Conservation (phyloP, 1,140 invertebrate species). For the Brachystomella parvula region DNA sequence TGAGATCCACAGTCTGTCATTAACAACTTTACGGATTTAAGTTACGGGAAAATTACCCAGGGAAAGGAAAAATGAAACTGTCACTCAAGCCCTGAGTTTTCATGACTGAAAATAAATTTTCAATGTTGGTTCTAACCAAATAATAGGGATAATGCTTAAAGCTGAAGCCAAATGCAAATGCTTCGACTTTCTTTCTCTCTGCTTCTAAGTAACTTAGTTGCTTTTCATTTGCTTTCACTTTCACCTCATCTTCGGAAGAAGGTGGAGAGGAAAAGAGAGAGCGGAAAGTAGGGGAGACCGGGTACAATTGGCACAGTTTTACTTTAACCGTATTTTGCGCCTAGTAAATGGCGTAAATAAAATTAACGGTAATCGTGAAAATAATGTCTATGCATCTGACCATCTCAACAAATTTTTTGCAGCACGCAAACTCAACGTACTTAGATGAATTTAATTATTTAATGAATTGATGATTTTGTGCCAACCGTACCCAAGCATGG, state of each 20-base stretch:
- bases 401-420: no score
- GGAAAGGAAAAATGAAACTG: neutral
- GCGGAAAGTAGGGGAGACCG: neutral
- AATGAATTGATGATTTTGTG: no score
- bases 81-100: neutral
- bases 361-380: no score
- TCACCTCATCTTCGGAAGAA: neutral
- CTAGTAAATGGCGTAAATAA: no score
- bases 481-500: no score
- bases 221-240: neutral
- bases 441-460: no score
- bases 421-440: no score
- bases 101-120: neutral
- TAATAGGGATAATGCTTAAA: neutral
- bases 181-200: no score
- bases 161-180: neutral
- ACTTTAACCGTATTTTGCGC: no score
- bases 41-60: neutral
- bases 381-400: no score
- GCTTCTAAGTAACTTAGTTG: no score
- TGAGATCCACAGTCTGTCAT: slow-evolving; percentile 17
- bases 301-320: no score
- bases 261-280: neutral
- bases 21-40: slow-evolving; percentile 14
- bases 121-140: neutral